Conservation (phyloP, 2,113 vertebrate species). For the Corythornis madagascariensis region DNA sequence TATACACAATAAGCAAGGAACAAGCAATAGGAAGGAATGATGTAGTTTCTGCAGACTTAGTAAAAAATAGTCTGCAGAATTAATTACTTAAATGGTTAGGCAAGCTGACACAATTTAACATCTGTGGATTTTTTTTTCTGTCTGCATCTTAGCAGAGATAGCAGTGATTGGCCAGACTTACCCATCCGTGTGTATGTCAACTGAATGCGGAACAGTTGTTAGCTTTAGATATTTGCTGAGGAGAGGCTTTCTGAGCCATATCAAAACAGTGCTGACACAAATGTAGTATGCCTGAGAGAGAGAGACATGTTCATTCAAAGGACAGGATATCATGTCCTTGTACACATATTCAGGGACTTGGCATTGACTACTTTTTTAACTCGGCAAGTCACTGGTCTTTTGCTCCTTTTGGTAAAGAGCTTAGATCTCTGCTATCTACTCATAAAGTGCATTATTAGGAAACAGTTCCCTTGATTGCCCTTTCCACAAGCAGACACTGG, state of each 20-base stretch:
- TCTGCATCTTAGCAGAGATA: neutral
- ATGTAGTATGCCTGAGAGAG: neutral
- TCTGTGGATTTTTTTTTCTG: conserved; percentile 14
- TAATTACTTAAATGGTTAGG: conserved; percentile 33
- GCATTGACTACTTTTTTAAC: neutral
- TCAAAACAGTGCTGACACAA: conserved; percentile 37
- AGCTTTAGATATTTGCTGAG: conserved; percentile 40
- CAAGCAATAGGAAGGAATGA: neutral
- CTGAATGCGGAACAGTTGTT: conserved; percentile 48
- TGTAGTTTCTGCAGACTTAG: conserved; percentile 2
- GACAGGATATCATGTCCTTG: neutral
- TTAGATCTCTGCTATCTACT: neutral
- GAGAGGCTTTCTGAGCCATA: conserved; percentile 12
- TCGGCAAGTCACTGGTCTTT: neutral
- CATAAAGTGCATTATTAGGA: neutral
- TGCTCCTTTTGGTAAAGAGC: neutral
- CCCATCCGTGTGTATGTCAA: neutral
- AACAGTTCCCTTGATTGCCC: conserved; percentile 38
- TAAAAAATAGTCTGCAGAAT: conserved; percentile 40
- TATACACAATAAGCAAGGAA: neutral
- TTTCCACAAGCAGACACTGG: conserved; percentile 42
- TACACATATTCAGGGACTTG: neutral
- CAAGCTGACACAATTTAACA: conserved; percentile 56
- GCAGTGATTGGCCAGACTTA: conserved; percentile 9
- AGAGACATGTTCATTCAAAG: neutral